These are phyloP conservation scores for Parotocinclus haroldoi DNA, from an alignment of 2,797 vertebrate genomes.

Conservation along the genomic window DNA sequence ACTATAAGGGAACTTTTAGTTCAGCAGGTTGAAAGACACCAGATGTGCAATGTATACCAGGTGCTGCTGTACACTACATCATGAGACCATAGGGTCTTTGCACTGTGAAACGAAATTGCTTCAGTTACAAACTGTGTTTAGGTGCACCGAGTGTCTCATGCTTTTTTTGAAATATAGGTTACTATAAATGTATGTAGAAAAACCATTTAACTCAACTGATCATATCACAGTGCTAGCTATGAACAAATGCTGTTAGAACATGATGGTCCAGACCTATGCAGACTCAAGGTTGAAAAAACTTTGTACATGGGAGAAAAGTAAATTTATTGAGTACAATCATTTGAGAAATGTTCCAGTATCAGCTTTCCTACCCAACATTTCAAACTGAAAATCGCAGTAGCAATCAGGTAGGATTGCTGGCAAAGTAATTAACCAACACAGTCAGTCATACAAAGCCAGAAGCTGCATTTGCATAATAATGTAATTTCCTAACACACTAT, in stretches of 20 bases:
- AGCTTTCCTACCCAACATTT: background rate
- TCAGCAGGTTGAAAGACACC: constrained; percentile 31
- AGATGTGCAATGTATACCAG: constrained; percentile 47
- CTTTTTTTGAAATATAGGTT: constrained; percentile 2
- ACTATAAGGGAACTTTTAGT: constrained; percentile 42
- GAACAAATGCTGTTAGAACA: no score
- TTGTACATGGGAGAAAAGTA: no score
- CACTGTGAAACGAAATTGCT: constrained; percentile 25
- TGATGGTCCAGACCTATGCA: no score
- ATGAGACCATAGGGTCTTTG: constrained; percentile 13
- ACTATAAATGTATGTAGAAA: constrained; percentile 18
- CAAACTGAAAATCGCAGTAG: background rate
- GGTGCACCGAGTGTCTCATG: background rate
- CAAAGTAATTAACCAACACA: constrained; percentile 49
- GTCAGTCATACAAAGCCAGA: constrained; percentile 50
- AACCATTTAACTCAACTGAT: no score
- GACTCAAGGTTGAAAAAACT: no score
- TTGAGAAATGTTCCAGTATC: background rate
- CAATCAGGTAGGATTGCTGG: constrained; percentile 14
- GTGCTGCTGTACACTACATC: constrained; percentile 41
- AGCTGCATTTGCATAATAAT: constrained; percentile 55
- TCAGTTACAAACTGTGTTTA: constrained; percentile 22
- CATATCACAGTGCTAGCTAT: no score
- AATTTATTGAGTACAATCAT: background rate
- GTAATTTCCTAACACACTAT: constrained; percentile 43